A percentile compares a stretch with the other conserved stretches of the same genome.
These are phyloP conservation scores for Pseudachorutes palmiensis DNA, from an alignment of 1,140 invertebrate species.

Conservation along the genomic window DNA sequence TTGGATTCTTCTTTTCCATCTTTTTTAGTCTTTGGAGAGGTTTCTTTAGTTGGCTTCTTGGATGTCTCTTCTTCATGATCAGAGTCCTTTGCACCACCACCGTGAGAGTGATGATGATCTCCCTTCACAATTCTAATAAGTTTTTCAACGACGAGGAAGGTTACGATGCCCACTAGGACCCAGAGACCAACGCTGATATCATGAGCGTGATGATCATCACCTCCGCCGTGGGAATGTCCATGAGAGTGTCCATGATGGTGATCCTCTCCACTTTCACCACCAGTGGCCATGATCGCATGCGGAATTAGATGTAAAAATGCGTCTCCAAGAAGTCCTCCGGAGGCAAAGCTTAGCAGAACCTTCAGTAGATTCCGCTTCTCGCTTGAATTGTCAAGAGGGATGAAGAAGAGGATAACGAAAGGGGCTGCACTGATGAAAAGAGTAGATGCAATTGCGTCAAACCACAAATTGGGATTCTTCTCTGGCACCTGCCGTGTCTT, in stretches of 20 bases:
- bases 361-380: slow-evolving; percentile 77
- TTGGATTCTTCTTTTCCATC: not conserved
- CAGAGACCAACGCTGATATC: slow-evolving; percentile 82
- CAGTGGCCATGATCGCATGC: slow-evolving; percentile 67
- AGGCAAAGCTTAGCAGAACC: slow-evolving; percentile 84
- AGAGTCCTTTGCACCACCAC: slow-evolving; percentile 37
- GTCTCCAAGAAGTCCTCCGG: slow-evolving; percentile 88
- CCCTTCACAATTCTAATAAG: slow-evolving; percentile 80
- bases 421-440: slow-evolving; percentile 87
- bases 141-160: slow-evolving; percentile 88
- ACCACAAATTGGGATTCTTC: slow-evolving; percentile 52
- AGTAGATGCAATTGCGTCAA: slow-evolving; percentile 79
- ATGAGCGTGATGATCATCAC: slow-evolving; percentile 52
- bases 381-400: slow-evolving; percentile 80
- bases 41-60: slow-evolving; percentile 45
- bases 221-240: slow-evolving; percentile 45
- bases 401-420: slow-evolving; percentile 84
- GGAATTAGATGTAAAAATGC: slow-evolving; percentile 95
- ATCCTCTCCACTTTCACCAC: slow-evolving; percentile 41
- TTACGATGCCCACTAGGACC: slow-evolving; percentile 80
- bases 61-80: slow-evolving; percentile 39
- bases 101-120: slow-evolving; percentile 59
- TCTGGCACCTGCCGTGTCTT: not conserved
- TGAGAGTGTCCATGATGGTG: slow-evolving; percentile 52
- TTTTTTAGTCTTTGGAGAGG: not conserved